Evolutionary conservation across 1,140 invertebrate species (phyloP).

Genomic region (Cheumatopsyche charites): DNA sequence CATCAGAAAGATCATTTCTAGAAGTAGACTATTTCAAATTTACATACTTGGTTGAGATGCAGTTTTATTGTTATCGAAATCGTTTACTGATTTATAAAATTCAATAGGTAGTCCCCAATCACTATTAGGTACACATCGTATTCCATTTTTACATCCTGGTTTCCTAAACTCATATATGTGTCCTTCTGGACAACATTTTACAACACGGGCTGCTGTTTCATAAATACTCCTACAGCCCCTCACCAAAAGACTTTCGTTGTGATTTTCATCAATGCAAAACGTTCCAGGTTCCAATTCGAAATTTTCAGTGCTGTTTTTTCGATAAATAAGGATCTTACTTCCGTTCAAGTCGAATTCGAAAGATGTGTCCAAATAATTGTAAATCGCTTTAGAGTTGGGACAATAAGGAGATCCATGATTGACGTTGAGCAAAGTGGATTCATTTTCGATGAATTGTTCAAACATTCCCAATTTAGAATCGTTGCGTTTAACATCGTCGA

Average conservation of each 20-base stretch:
- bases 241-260: constrained; percentile 49
- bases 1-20: no score
- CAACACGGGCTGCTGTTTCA: constrained; percentile 53
- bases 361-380: constrained; percentile 19
- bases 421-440: constrained; percentile 25
- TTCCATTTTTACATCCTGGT: constrained; percentile 38
- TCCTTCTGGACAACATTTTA: constrained; percentile 59
- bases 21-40: no score
- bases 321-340: constrained; percentile 16
- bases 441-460: constrained; percentile 24
- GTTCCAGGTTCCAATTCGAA: constrained; percentile 49
- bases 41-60: constrained; percentile 38
- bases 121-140: not conserved
- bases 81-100: constrained; percentile 36
- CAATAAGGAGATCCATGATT: constrained; percentile 24
- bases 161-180: constrained; percentile 50
- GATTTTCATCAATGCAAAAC: constrained; percentile 56
- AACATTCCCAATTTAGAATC: not conserved
- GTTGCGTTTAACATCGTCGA: not conserved
- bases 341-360: constrained; percentile 35
- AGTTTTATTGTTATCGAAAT: not conserved
- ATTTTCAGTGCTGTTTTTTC: not conserved
- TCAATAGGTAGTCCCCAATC: constrained; percentile 28
- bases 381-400: constrained; percentile 19
- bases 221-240: constrained; percentile 54